Conservation (phyloP, 2,113 vertebrate species). For the Poeciliopsis retropinna region DNA sequence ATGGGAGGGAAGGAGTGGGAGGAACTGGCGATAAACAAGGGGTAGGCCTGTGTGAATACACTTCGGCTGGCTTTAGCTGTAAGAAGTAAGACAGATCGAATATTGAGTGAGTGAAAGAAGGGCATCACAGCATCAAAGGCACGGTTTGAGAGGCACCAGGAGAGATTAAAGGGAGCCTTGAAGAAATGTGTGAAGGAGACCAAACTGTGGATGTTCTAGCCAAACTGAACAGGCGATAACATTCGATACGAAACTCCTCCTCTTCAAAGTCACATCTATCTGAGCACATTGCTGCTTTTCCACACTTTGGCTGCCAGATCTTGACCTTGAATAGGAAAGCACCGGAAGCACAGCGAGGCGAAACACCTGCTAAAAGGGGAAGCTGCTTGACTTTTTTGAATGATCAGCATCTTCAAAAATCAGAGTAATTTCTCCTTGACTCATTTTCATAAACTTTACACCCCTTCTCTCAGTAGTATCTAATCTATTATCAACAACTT, state of each 20-base stretch:
- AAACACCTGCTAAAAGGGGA: constrained; percentile 19
- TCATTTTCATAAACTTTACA: not conserved
- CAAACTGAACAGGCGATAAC: constrained; percentile 37
- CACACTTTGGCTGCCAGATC: constrained; percentile 24
- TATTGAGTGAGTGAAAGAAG: constrained; percentile 78
- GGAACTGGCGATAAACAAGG: constrained; percentile 32
- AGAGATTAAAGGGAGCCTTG: constrained; percentile 82
- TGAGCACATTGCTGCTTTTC: constrained; percentile 18
- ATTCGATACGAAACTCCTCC: constrained; percentile 70
- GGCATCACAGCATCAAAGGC: constrained; percentile 78
- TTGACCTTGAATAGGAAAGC: constrained; percentile 63
- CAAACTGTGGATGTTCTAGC: constrained; percentile 68
- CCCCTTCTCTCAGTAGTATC: constrained; percentile 16
- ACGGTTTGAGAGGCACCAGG: constrained; percentile 68
- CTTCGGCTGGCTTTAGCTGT: constrained; percentile 74
- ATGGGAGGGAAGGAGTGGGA: constrained; percentile 22
- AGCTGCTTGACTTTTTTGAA: constrained; percentile 17
- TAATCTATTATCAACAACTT: constrained; percentile 20
- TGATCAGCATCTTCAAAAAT: constrained; percentile 20
- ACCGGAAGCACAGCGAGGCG: constrained; percentile 29
- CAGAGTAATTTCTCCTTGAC: not conserved
- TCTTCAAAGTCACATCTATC: constrained; percentile 42
- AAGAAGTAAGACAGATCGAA: constrained; percentile 77
- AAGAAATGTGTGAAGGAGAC: constrained; percentile 81
- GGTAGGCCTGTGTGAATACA: constrained; percentile 59